phyloP scores from a whole-genome alignment of 2,113 vertebrate species.

The Trogon surrucura region DNA sequence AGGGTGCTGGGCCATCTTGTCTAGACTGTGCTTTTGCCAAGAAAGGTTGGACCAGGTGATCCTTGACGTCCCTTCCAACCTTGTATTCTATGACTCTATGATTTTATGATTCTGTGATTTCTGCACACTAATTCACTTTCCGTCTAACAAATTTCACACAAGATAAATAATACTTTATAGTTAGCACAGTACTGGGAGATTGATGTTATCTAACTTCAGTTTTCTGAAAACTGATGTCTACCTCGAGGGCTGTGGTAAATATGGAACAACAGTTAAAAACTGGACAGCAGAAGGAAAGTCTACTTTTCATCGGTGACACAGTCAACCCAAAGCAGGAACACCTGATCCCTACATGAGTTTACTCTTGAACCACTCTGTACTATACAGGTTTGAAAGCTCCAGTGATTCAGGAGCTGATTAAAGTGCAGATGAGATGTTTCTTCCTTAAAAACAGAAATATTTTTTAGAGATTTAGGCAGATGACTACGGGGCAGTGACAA shows the following conservation, averaged over 20 bases:
- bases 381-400: neutral
- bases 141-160: neutral
- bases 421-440: neutral
- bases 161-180: neutral
- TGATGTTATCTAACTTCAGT: neutral
- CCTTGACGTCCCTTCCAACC: too few species aligned
- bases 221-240: neutral
- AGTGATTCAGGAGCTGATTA: neutral
- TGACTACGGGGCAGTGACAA: neutral
- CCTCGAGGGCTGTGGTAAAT: neutral
- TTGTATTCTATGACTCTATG: too few species aligned
- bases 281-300: neutral
- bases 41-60: too few species aligned
- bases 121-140: neutral
- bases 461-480: neutral
- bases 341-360: neutral
- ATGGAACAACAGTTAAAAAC: neutral
- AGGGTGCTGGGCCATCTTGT: too few species aligned
- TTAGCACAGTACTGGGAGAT: neutral
- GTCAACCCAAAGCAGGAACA: neutral
- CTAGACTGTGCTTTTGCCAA: too few species aligned
- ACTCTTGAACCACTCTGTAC: neutral
- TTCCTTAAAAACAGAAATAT: neutral
- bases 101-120: neutral
- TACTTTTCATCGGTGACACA: neutral